Base-by-base conservation (phyloP, 2,888 invertebrate species). In the Argyresthia albistria region DNA sequence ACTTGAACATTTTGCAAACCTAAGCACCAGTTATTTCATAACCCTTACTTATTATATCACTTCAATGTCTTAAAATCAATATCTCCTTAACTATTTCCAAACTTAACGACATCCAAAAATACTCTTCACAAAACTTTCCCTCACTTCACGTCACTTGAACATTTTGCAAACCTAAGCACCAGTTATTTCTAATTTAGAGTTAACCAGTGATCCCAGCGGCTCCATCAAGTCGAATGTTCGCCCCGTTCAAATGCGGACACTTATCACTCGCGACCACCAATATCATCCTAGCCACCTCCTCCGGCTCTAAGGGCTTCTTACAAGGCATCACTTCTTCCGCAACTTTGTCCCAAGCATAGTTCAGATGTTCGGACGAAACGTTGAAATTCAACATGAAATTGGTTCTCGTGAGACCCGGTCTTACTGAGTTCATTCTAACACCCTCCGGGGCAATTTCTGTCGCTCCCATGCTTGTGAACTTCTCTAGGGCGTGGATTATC, bases 351-450 rank as follows among this genome's bases (percentile, higher is more conserved):
- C 77, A 79, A 0, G 67, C 60, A 0, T 57, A 54, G 42, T 70
- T 71, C 64, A 72, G 65, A 35, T 58, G 58, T 1, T 72, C 73
- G 12, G 66, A 71, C 14, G 64, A 69, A 0, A 79, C 60, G 52
- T 78, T 76, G 49, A 79, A 55, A 57, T 78, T 78, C 0, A 68
- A 57, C 11, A 79, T 48, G 15, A 76, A 66, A 55, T 80, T 78
- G 0, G 79, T 80, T 50, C 77, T 65, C 0, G 71, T 75, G 9
- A 76, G 60, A 0, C 78, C 80, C 1, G 80, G 75, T 16, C 77
- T 59, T 0, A 80, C 79, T 1, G 76, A 76, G 46, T 79, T 80
- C 69, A 80, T 77, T 50, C 76, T 64, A 0, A 80, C 65, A 0
- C 76, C 78, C 53, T 74, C 77, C 0, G 65, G 60, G 0, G 69